Evolutionary conservation across 2,797 vertebrate species (phyloP).

Genomic region (Helarctos malayanus): DNA sequence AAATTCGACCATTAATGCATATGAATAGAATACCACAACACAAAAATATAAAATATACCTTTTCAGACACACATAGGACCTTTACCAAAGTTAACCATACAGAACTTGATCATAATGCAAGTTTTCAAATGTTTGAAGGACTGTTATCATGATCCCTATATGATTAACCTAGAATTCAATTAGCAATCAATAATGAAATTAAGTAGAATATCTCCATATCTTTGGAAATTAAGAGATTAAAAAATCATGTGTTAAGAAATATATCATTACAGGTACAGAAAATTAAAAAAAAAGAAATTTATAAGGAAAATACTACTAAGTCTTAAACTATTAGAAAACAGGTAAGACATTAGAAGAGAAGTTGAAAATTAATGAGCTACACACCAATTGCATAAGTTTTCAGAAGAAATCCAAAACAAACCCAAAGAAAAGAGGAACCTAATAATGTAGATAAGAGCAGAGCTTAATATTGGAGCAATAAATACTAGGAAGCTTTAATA

Average conservation of each 20-base stretch:
- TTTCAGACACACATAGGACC: neutral
- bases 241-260: neutral
- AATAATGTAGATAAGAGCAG: neutral
- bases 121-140: neutral
- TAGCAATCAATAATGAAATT: neutral
- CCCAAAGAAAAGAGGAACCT: neutral
- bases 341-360: neutral
- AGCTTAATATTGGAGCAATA: neutral
- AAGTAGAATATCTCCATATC: neutral
- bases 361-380: neutral
- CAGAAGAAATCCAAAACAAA: neutral
- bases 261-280: neutral
- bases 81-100: neutral
- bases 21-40: neutral
- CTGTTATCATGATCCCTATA: neutral
- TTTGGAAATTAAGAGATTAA: slow-evolving; percentile 1
- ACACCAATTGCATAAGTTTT: neutral
- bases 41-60: neutral
- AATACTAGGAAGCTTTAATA: neutral
- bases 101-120: neutral
- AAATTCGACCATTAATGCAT: neutral
- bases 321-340: slow-evolving; percentile 1
- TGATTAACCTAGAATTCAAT: neutral
- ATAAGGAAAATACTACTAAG: neutral
- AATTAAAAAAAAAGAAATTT: slow-evolving; percentile 21